These are phyloP conservation scores for Syndactyla subalaris DNA, from an alignment of 2,797 vertebrate species.

Conservation along the genomic window DNA sequence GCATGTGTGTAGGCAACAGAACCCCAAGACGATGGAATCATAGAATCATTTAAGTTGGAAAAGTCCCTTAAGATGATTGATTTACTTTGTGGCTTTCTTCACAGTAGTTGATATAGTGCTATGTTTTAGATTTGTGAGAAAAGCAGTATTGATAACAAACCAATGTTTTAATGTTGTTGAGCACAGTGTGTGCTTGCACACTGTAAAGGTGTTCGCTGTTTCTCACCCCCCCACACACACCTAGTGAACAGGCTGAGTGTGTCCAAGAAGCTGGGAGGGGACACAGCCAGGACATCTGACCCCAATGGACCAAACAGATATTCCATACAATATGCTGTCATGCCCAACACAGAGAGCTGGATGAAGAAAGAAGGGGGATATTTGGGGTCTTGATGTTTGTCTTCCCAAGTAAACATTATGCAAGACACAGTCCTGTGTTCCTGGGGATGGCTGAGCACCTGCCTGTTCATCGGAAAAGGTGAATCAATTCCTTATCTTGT, in stretches of 20 bases:
- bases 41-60: neutral
- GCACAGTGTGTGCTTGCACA: neutral
- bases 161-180: neutral
- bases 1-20: neutral
- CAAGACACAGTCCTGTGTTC: rapidly evolving
- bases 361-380: rapidly evolving
- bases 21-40: neutral
- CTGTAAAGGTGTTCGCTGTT: neutral
- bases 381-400: rapidly evolving
- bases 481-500: neutral
- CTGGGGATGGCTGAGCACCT: neutral
- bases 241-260: rapidly evolving
- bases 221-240: neutral
- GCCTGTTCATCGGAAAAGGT: neutral
- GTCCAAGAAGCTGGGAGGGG: neutral
- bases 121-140: neutral
- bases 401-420: rapidly evolving
- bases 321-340: too few species aligned
- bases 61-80: neutral
- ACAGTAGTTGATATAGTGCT: neutral
- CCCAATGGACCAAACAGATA: neutral
- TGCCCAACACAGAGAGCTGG: neutral
- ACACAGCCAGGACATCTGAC: neutral
- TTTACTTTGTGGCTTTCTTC: neutral
- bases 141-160: too few species aligned